Evolutionary conservation across 2,888 invertebrate species (phyloP).

Genomic region (Anorthoa munda): DNA sequence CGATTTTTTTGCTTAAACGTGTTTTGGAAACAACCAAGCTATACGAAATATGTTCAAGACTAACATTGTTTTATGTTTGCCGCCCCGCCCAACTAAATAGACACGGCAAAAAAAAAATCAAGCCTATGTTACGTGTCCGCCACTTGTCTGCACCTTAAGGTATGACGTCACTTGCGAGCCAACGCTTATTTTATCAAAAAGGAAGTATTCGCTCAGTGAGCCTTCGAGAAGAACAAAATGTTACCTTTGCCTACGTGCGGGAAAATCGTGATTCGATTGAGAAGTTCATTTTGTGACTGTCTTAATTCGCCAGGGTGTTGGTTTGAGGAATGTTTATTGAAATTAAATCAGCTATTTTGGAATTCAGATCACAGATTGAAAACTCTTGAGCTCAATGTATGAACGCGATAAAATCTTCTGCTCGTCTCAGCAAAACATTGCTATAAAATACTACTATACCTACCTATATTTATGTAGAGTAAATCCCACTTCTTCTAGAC

Average conservation of each 20-base stretch:
- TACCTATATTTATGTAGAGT: too few relatives aligned
- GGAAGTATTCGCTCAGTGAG: conserved; percentile 44
- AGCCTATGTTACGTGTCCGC: neutral
- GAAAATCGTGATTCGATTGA: conserved; percentile 42
- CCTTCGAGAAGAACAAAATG: conserved; percentile 42
- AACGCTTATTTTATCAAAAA: conserved; percentile 41
- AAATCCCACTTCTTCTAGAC: too few relatives aligned
- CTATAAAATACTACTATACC: too few relatives aligned
- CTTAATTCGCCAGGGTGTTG: neutral
- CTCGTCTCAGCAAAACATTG: neutral
- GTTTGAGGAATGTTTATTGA: neutral
- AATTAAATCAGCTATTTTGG: neutral
- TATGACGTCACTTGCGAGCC: conserved; percentile 10
- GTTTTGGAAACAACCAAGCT: too few relatives aligned
- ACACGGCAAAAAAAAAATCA: neutral
- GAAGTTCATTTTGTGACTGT: neutral
- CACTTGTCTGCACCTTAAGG: neutral
- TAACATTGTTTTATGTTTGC: neutral
- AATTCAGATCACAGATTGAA: too few relatives aligned
- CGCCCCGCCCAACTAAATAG: neutral
- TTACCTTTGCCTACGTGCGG: conserved; percentile 15
- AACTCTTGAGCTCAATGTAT: neutral
- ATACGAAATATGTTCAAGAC: too few relatives aligned
- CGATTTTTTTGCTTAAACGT: too few relatives aligned
- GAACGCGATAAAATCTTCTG: neutral